phyloP scores from a whole-genome alignment of 2,888 invertebrate species.

The Spodoptera littoralis region DNA sequence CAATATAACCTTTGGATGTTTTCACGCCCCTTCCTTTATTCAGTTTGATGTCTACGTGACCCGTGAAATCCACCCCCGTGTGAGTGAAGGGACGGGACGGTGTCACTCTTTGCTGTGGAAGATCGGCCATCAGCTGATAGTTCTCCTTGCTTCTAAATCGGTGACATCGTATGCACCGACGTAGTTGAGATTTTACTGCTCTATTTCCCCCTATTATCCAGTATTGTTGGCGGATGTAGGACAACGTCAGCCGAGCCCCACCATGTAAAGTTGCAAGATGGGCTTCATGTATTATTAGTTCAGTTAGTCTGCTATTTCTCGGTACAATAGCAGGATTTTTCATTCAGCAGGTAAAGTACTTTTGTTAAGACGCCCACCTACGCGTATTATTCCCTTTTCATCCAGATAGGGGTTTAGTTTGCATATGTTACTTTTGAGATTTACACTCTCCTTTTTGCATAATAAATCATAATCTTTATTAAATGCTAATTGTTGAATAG shows the following conservation, averaged over 20 bases:
- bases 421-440: constrained; percentile 1
- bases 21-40: too few species aligned
- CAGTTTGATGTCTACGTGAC: too few species aligned
- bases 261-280: constrained; percentile 13
- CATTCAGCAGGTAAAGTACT: constrained; percentile 5
- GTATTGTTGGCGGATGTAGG: constrained; percentile 7
- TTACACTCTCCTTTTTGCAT: background rate
- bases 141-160: background rate
- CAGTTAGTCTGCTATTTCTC: constrained; percentile 1
- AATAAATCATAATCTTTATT: constrained; percentile 5
- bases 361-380: constrained; percentile 18
- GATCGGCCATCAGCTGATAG: too few species aligned
- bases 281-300: constrained; percentile 12
- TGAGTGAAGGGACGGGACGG: too few species aligned
- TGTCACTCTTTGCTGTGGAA: too few species aligned
- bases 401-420: constrained; percentile 11
- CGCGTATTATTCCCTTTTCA: constrained; percentile 9
- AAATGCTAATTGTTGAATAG: constrained; percentile 2
- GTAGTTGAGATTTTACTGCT: constrained; percentile 15
- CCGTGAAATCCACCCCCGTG: too few species aligned
- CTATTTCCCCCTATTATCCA: constrained; percentile 21
- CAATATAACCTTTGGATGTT: too few species aligned
- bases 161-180: constrained; percentile 16
- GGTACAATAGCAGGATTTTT: constrained; percentile 6
- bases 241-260: constrained; percentile 13